These are phyloP conservation scores for Microplitis manilae DNA, from an alignment of 2,888 invertebrate genomes.

Conservation along the genomic window DNA sequence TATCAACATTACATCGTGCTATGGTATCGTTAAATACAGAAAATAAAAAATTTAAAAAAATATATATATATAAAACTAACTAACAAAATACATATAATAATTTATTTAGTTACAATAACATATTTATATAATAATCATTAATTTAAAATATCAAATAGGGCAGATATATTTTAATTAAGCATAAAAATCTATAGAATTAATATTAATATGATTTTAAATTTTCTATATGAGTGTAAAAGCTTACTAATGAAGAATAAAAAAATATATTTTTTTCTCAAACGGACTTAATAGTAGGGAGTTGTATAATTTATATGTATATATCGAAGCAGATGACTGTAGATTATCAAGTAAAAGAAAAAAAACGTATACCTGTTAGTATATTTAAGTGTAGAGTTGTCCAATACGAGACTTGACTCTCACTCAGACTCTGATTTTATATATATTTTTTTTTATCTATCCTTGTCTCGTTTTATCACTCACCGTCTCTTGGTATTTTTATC, in stretches of 20 bases:
- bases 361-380: constrained; percentile 4
- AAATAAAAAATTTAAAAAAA: not conserved
- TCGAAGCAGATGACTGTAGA: constrained; percentile 30
- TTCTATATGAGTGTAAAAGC: no score
- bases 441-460: no score
- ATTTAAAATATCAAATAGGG: no score
- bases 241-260: no score
- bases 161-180: no score
- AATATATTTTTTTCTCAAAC: no score
- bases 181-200: no score
- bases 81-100: not conserved
- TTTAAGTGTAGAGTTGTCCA: not conserved
- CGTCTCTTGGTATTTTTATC: not conserved
- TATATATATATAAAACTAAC: not conserved
- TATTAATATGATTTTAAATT: no score
- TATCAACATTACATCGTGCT: constrained; percentile 26
- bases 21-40: not conserved
- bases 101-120: not conserved
- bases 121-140: no score
- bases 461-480: not conserved
- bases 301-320: constrained; percentile 5
- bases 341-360: not conserved
- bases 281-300: not conserved
- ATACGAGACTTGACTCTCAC: constrained; percentile 1
- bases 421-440: not conserved